A percentile compares a stretch with the other conserved stretches of the same genome.
phyloP scores from a whole-genome alignment of 2,797 vertebrate genomes.

The Smutsia gigantea region DNA sequence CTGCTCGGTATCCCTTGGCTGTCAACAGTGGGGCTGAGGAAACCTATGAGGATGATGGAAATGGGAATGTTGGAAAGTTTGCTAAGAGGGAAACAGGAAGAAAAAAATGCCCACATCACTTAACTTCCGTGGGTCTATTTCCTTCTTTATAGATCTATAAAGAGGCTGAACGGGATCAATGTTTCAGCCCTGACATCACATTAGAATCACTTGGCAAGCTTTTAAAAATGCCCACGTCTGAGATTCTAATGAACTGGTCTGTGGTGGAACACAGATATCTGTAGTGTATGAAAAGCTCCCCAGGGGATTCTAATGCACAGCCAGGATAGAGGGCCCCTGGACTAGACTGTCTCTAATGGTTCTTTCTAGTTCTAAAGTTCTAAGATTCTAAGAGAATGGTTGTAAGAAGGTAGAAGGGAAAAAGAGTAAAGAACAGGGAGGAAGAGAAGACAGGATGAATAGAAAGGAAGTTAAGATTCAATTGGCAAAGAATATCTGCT shows the following conservation, averaged over 20 bases:
- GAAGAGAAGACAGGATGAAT: not conserved
- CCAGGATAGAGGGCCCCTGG: not conserved
- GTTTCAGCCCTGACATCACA: not conserved
- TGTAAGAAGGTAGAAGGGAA: not conserved
- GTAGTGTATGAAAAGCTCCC: not conserved
- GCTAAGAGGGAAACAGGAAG: not conserved
- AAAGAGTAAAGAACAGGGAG: not conserved
- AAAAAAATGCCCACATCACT: not conserved
- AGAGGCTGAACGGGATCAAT: not conserved
- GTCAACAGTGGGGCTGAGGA: not conserved
- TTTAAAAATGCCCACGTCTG: not conserved
- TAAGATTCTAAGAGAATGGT: slow-evolving; percentile 23
- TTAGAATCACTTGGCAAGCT: not conserved
- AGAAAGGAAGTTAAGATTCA: not conserved
- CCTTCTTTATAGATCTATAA: not conserved
- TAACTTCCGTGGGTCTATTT: not conserved
- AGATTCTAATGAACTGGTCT: not conserved
- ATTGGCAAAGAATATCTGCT: not conserved
- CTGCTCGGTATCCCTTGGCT: not conserved
- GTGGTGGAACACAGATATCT: not conserved
- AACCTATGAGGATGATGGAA: not conserved
- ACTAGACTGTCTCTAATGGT: not conserved
- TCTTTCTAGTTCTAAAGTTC: not conserved
- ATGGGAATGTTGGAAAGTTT: not conserved
- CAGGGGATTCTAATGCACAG: not conserved